Evolutionary conservation across 2,888 invertebrate genomes (phyloP).

Genomic region (Drosophila paramelanica): DNA sequence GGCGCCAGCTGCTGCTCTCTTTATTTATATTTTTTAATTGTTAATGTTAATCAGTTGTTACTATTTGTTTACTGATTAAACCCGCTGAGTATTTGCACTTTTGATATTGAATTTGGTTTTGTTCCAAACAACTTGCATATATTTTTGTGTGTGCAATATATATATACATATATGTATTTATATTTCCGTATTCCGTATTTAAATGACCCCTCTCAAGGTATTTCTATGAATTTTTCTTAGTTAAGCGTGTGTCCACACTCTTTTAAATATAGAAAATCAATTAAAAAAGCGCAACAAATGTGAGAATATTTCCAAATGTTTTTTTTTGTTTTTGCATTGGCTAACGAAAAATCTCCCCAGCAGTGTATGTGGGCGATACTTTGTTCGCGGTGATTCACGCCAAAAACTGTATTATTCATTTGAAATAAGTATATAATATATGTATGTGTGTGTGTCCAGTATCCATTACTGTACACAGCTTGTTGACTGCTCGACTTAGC

Average conservation of each 20-base stretch:
- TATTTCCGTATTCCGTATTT: slow-evolving; percentile 42
- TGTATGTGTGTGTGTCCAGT: not conserved
- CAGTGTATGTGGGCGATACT: not conserved
- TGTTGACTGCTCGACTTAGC: not conserved
- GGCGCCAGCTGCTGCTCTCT: slow-evolving; percentile 27
- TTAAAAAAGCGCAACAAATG: slow-evolving; percentile 17
- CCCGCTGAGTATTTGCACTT: slow-evolving; percentile 13
- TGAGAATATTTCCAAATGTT: slow-evolving; percentile 16
- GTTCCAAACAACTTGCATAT: slow-evolving; percentile 17
- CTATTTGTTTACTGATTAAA: slow-evolving; percentile 37
- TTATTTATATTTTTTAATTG: slow-evolving; percentile 31
- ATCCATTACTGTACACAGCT: not conserved
- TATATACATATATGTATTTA: not conserved
- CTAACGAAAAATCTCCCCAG: slow-evolving; percentile 8
- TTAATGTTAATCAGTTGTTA: slow-evolving; percentile 38
- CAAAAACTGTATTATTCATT: not conserved
- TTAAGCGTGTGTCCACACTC: slow-evolving; percentile 1
- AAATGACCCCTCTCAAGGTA: slow-evolving; percentile 22
- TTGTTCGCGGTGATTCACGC: slow-evolving; percentile 19
- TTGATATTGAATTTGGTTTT: slow-evolving; percentile 24
- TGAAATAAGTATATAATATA: slow-evolving; percentile 1
- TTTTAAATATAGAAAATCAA: slow-evolving; percentile 20
- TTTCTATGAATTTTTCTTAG: slow-evolving; percentile 11
- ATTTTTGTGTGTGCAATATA: slow-evolving; percentile 15
- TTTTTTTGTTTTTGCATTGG: slow-evolving; percentile 6